These are phyloP conservation scores for Hydractinia echinata DNA, from an alignment of 30 jellyfish, hydroid and myxozoan genomes.

Conservation along the genomic window DNA sequence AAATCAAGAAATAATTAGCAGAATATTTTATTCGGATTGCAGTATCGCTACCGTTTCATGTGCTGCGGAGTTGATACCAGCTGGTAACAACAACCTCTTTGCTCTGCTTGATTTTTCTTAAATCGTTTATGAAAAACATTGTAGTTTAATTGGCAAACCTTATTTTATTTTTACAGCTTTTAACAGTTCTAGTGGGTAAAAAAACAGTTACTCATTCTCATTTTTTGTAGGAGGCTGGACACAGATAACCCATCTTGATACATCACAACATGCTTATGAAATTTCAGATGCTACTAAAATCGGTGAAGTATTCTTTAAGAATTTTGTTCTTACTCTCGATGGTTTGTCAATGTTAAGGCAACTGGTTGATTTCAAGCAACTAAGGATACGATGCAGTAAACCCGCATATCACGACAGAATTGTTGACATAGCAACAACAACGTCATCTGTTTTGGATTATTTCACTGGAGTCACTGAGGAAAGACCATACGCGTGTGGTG, in stretches of 20 bases:
- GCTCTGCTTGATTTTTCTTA: no score
- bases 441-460: neutral
- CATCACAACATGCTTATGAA: neutral
- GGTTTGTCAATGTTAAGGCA: neutral
- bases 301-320: neutral
- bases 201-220: no score
- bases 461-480: neutral
- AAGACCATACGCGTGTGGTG: neutral
- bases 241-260: neutral
- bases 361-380: neutral
- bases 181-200: no score
- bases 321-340: neutral
- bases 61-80: no score
- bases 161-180: no score
- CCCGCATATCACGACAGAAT: neutral
- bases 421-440: slow-evolving; percentile 12
- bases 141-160: no score
- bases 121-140: no score
- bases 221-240: slow-evolving; percentile 2
- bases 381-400: slow-evolving; percentile 6
- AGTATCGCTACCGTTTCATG: no score
- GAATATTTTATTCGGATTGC: no score
- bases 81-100: no score
- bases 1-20: no score
- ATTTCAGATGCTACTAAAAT: neutral